phyloP scores from a whole-genome alignment of 2,797 vertebrate genomes.

The Pipistrellus pipistrellus region DNA sequence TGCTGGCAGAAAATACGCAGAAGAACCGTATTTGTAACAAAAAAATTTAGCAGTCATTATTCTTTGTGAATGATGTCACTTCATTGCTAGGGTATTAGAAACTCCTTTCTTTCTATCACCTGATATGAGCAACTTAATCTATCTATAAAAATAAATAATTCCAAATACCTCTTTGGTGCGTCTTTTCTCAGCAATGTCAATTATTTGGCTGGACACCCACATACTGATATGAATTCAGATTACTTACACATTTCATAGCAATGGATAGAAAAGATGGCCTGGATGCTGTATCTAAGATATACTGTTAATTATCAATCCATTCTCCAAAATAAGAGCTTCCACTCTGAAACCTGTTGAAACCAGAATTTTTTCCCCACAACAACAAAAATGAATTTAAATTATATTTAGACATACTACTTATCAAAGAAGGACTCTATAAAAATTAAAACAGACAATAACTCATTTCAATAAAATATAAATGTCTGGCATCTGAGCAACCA shows the following conservation, averaged over 20 bases:
- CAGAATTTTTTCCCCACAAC: not conserved
- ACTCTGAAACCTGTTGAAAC: constrained; percentile 28
- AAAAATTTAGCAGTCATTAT: not conserved
- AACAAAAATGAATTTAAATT: constrained; percentile 13
- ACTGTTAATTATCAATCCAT: not conserved
- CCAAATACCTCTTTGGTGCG: not conserved
- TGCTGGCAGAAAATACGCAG: not conserved
- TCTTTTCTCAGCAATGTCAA: not conserved
- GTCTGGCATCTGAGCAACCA: not conserved
- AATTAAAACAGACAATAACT: not conserved
- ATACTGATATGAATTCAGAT: not conserved
- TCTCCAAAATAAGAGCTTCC: constrained; percentile 40
- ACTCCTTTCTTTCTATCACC: not conserved
- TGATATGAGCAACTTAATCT: not conserved
- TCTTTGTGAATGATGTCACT: not conserved
- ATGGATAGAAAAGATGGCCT: not conserved
- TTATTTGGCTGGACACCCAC: not conserved
- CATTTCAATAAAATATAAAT: constrained; percentile 6
- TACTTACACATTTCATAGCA: not conserved
- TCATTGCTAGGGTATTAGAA: not conserved
- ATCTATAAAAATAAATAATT: constrained; percentile 55
- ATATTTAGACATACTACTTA: not conserved
- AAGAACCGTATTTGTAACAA: not conserved
- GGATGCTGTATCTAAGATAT: not conserved
- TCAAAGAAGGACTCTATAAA: not conserved